These are phyloP conservation scores for Mesoclemmys tuberculata DNA, from an alignment of 2,113 vertebrate species.

Conservation along the genomic window DNA sequence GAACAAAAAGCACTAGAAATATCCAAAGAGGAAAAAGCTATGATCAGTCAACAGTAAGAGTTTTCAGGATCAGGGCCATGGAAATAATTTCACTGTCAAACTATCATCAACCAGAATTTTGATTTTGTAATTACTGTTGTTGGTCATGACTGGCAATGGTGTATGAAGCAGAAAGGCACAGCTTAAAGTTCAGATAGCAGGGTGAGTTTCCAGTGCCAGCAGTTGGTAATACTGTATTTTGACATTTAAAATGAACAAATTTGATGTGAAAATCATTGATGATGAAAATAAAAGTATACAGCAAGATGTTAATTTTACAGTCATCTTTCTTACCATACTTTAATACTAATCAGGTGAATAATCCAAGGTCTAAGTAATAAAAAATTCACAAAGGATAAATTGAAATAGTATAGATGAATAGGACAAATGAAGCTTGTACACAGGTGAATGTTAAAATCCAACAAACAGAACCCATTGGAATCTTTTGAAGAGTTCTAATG, in stretches of 20 bases:
- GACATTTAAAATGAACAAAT: background rate
- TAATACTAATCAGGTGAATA: background rate
- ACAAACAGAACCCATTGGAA: background rate
- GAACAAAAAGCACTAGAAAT: background rate
- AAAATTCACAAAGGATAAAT: background rate
- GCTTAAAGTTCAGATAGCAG: background rate
- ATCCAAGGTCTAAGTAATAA: background rate
- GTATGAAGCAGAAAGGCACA: background rate
- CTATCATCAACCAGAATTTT: background rate
- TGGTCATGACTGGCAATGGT: background rate
- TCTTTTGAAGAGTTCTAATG: background rate
- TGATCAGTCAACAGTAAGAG: background rate
- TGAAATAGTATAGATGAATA: background rate
- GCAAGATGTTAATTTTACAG: background rate
- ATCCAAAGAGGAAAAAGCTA: background rate
- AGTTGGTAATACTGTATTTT: background rate
- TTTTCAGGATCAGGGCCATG: background rate
- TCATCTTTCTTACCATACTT: background rate
- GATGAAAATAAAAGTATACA: background rate
- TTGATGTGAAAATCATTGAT: background rate
- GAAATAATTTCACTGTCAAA: background rate
- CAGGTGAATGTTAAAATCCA: background rate
- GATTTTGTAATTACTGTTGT: background rate
- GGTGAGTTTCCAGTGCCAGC: background rate
- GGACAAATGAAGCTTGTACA: background rate